Percentiles rank a stretch among this genome's conserved stretches.
phyloP scores from a whole-genome alignment of 53 echinoderm and acorn worm species.

The Patiria pectinifera region DNA sequence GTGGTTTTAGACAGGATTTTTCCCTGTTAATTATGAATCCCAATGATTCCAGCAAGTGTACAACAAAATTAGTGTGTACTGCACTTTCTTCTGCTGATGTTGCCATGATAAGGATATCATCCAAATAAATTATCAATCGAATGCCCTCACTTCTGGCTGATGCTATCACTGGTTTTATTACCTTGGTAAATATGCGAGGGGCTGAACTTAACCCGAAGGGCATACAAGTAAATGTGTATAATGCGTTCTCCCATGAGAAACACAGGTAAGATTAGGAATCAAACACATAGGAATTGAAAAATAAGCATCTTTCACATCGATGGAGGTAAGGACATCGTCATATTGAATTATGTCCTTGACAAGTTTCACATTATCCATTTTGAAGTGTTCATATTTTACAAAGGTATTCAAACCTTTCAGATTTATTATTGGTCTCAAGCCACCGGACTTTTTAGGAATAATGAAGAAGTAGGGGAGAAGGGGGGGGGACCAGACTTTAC shows the following conservation, averaged over 20 bases:
- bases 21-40: no score
- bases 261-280: neutral
- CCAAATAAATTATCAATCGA: no score
- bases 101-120: neutral
- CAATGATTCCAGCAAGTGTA: no score
- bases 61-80: no score
- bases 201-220: conserved; percentile 1
- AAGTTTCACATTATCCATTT: conserved; percentile 53
- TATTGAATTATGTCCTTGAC: conserved; percentile 42
- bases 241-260: conserved; percentile 21
- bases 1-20: no score
- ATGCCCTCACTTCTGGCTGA: neutral
- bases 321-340: no score
- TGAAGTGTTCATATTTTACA: conserved; percentile 58
- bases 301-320: no score
- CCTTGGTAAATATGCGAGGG: neutral
- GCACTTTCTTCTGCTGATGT: no score
- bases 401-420: conserved; percentile 51
- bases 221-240: neutral
- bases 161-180: neutral
- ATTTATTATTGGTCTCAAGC: conserved; percentile 62
- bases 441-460: conserved; percentile 50
- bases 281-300: conserved; percentile 33
- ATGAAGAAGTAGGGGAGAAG: no score
- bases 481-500: no score